These are phyloP conservation scores for Andricus grossulariae DNA, from an alignment of 1,140 invertebrate genomes.

Conservation along the genomic window DNA sequence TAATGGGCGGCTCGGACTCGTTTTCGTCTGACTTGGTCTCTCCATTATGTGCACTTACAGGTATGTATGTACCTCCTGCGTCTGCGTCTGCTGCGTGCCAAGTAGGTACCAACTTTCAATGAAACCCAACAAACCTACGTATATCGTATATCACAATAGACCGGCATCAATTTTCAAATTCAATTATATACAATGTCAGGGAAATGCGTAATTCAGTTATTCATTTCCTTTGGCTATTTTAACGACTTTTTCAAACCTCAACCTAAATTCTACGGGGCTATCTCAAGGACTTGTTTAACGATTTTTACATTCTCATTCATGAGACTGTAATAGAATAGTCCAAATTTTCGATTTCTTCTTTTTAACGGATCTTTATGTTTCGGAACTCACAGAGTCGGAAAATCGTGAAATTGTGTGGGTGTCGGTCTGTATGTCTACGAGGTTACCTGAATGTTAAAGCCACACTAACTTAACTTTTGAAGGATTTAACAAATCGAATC, in stretches of 20 bases:
- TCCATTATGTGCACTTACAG: constrained; percentile 8
- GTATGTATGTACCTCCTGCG: background rate
- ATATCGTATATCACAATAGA: background rate
- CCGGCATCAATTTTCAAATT: background rate
- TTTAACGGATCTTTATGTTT: too few species aligned
- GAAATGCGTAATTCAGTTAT: background rate
- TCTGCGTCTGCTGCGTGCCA: background rate
- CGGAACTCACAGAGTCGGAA: too few species aligned
- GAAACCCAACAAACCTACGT: background rate
- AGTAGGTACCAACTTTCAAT: too few species aligned
- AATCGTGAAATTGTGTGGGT: too few species aligned
- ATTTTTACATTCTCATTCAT: too few species aligned
- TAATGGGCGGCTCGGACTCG: constrained; percentile 19
- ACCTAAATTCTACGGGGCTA: background rate
- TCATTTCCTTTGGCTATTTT: background rate
- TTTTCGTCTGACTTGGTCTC: constrained; percentile 26
- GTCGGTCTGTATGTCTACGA: too few species aligned
- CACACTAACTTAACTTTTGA: too few species aligned
- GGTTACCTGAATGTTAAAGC: too few species aligned
- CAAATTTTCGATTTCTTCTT: too few species aligned
- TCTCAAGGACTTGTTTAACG: too few species aligned
- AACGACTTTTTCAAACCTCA: background rate
- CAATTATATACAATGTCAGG: background rate
- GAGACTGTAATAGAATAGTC: too few species aligned
- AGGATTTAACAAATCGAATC: too few species aligned